Base-by-base conservation (phyloP, 1,140 invertebrate species). In the Drosophila dunni region DNA sequence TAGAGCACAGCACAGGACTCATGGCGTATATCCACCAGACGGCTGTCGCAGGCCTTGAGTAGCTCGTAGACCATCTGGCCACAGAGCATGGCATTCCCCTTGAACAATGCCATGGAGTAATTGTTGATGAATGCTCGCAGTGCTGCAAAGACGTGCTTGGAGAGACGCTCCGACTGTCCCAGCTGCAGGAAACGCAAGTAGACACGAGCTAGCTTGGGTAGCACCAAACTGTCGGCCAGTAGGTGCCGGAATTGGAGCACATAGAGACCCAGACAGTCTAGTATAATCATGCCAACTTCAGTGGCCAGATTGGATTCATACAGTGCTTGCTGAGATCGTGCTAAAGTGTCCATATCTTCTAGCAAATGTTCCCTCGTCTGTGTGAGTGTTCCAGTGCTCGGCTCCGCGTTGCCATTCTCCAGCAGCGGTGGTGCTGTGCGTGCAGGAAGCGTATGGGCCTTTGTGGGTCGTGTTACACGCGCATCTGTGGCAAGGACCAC, bases 1-100 rank as follows among this genome's bases (percentile, higher is more conserved):
- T 98, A 98, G 0, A 98, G 93, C 7, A 98, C 95, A 61, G 97
- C 97, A 85, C 97, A 97, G 0, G 97, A 96, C 92, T 98, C 97
- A 81, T 97, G 96, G 34, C 98, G 94, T 38, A 97, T 95, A 51
- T 94, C 95, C 64, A 95, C 95, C 67, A 97, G 93, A 54, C 96
- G 95, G 91, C 96, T 97, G 82, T 96, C 97, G 90, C 96, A 97
- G 79, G 96, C 96, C 79, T 95, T 94, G 10, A 97, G 93, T 62
- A 97, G 93, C 85, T 97, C 96, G 79, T 96, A 96, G 81, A 97
- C 98, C 50, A 98, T 94, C 74, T 96, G 95, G 40, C 97, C 97
- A 91, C 97, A 98, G 48, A 98, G 93, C 38, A 95, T 92, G 46
- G 97, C 97, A 93, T 96, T 97, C 33, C 97, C 96, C 95, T 96